phyloP scores from a whole-genome alignment of 2,797 vertebrate species.

The Aplochiton taeniatus region DNA sequence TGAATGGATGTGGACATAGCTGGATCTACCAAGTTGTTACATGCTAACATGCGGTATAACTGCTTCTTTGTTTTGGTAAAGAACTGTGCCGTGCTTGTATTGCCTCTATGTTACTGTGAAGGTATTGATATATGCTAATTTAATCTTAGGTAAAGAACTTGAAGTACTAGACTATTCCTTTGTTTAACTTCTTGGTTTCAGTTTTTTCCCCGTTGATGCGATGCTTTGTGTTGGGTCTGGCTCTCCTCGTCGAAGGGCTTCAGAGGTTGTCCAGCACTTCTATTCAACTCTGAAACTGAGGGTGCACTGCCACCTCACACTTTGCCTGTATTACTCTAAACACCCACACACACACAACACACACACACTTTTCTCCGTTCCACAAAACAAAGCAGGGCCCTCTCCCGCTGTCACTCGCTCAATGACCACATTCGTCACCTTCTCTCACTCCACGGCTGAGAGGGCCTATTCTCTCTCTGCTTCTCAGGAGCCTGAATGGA shows the following conservation, averaged over 20 bases:
- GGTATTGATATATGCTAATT: too few relatives aligned
- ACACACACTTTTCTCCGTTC: neutral
- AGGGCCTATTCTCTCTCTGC: slow-evolving; percentile 31
- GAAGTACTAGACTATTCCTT: too few relatives aligned
- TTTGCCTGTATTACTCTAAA: slow-evolving; percentile 24
- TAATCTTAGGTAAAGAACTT: too few relatives aligned
- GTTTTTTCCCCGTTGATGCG: too few relatives aligned
- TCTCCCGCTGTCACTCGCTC: too few relatives aligned
- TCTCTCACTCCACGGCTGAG: slow-evolving; percentile 19
- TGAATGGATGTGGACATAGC: too few relatives aligned
- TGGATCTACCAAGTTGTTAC: too few relatives aligned
- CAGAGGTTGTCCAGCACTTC: slow-evolving; percentile 20
- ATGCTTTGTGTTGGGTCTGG: neutral
- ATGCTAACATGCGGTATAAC: too few relatives aligned
- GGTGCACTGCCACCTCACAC: slow-evolving; percentile 15
- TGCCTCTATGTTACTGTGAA: too few relatives aligned
- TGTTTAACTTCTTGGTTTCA: too few relatives aligned
- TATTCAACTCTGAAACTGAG: slow-evolving; percentile 38
- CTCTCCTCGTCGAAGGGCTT: slow-evolving; percentile 14
- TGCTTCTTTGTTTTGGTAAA: too few relatives aligned
- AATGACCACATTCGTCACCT: neutral
- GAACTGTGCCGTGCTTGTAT: too few relatives aligned
- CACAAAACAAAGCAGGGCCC: neutral
- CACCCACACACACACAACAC: slow-evolving; percentile 46
- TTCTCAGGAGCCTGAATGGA: slow-evolving; percentile 39